These are phyloP conservation scores for Gastracanthus pulcherrimus DNA, from an alignment of 2,888 invertebrate species.

Conservation along the genomic window DNA sequence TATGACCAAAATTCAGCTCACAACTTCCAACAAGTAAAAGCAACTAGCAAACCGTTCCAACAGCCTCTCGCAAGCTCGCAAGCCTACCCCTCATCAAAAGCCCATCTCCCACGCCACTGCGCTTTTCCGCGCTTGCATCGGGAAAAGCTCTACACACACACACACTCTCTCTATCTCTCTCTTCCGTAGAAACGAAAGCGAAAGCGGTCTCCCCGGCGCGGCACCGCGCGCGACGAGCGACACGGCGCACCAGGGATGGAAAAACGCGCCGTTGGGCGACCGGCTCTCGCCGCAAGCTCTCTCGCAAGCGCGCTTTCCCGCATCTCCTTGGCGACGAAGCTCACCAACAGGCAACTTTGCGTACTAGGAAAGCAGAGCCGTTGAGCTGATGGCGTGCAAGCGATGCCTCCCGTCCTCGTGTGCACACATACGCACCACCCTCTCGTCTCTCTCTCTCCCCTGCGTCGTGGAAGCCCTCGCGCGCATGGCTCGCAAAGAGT, in stretches of 20 bases:
- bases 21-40: background rate
- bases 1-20: too few relatives aligned
- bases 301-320: constrained; percentile 48
- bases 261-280: too few relatives aligned
- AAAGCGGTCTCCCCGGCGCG: constrained; percentile 20
- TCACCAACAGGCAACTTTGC: constrained; percentile 63
- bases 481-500: background rate
- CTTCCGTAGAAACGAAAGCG: constrained; percentile 11
- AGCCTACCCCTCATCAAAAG: too few relatives aligned
- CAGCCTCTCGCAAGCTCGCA: background rate
- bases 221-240: background rate
- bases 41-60: too few relatives aligned
- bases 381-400: background rate
- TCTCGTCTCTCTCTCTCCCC: background rate
- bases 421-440: too few relatives aligned
- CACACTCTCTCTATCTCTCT: background rate
- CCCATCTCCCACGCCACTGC: too few relatives aligned
- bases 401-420: background rate
- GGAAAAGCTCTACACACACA: background rate
- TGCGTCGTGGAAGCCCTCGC: background rate
- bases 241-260: constrained; percentile 18
- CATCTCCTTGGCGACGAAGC: constrained; percentile 63
- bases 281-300: constrained; percentile 33
- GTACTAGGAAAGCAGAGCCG: constrained; percentile 63
- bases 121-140: background rate